Conservation (phyloP, 2,113 vertebrate species). For the Steatornis caripensis region DNA sequence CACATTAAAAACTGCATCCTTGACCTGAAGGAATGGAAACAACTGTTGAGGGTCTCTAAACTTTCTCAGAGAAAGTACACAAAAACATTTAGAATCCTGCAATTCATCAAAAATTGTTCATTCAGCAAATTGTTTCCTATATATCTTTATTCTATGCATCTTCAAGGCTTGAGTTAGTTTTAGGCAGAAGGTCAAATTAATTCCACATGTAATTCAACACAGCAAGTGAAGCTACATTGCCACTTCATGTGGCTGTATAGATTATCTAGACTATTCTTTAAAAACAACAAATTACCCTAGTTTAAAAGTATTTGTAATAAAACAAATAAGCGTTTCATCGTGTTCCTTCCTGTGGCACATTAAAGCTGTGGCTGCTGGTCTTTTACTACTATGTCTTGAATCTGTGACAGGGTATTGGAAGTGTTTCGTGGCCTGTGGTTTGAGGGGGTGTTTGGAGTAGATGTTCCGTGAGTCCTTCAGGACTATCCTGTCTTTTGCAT, state of each 20-base stretch:
- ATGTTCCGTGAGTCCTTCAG: conserved; percentile 9
- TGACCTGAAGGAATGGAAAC: conserved; percentile 19
- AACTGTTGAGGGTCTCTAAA: neutral
- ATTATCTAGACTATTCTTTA: conserved; percentile 48
- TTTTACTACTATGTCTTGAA: conserved; percentile 3
- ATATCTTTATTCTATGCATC: conserved; percentile 16
- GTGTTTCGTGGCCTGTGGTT: conserved; percentile 27
- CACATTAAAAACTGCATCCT: conserved; percentile 2
- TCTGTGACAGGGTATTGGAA: conserved; percentile 5
- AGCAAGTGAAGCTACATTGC: conserved; percentile 6
- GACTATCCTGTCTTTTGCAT: neutral
- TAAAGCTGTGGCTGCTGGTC: neutral
- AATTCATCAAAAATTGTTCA: conserved; percentile 33
- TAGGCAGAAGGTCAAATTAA: neutral
- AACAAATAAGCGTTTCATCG: conserved; percentile 54
- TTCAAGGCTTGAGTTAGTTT: conserved; percentile 13
- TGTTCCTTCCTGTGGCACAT: conserved; percentile 45
- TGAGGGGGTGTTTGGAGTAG: conserved; percentile 43
- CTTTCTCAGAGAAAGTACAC: conserved; percentile 1
- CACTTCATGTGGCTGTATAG: neutral
- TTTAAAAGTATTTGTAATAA: conserved; percentile 57
- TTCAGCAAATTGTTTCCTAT: conserved; percentile 13
- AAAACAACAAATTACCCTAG: conserved; percentile 41
- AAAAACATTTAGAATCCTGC: neutral
- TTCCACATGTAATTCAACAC: conserved; percentile 6